These are phyloP conservation scores for Odontomachus brunneus DNA, from an alignment of 1,140 invertebrate genomes.

Conservation along the genomic window DNA sequence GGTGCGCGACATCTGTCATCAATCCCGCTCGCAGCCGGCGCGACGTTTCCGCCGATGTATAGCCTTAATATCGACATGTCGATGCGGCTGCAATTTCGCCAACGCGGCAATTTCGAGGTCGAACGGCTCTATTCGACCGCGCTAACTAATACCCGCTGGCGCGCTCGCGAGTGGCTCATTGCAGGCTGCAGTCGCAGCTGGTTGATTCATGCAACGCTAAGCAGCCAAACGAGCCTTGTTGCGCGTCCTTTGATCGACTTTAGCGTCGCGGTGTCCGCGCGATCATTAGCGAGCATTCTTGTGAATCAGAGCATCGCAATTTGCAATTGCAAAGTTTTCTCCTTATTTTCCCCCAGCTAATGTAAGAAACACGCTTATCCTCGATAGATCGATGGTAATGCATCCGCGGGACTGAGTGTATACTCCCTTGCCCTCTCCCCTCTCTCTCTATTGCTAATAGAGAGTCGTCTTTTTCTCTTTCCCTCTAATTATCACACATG, in stretches of 20 bases:
- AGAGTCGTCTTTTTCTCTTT: too few relatives aligned
- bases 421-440: too few relatives aligned
- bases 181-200: conserved; percentile 47
- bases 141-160: conserved; percentile 59
- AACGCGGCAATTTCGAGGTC: conserved; percentile 49
- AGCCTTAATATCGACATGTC: conserved; percentile 51
- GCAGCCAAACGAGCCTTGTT: conserved; percentile 67
- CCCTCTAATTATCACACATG: too few relatives aligned
- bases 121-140: conserved; percentile 47
- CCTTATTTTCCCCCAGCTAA: too few relatives aligned
- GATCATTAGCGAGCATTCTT: conserved; percentile 1
- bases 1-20: conserved; percentile 22
- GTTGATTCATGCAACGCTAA: conserved; percentile 70
- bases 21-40: conserved; percentile 29
- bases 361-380: too few relatives aligned
- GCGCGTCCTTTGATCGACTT: conserved; percentile 71
- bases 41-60: conserved; percentile 39
- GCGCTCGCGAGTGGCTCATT: conserved; percentile 20
- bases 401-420: too few relatives aligned
- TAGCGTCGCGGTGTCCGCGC: conserved; percentile 33
- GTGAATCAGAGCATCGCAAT: conserved; percentile 40
- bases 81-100: conserved; percentile 43
- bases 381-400: too few relatives aligned
- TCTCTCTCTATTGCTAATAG: too few relatives aligned
- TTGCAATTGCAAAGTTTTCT: too few relatives aligned